Conservation (phyloP, 2,888 invertebrate species). For the Euplagia quadripunctaria region DNA sequence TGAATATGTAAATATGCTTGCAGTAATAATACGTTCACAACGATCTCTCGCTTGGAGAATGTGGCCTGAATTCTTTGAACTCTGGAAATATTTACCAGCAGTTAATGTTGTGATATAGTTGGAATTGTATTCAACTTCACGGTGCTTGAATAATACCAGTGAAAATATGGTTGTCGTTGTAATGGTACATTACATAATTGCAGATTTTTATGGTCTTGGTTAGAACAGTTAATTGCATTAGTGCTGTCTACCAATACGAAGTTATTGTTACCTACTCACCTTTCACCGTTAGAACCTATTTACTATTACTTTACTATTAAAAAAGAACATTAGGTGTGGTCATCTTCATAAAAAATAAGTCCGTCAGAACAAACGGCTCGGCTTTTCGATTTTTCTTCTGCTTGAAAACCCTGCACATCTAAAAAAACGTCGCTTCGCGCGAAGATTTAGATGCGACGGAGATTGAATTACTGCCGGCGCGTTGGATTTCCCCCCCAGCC, state of each 20-base stretch:
- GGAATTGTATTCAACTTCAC: background rate
- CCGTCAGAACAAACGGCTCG: background rate
- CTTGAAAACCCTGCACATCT: background rate
- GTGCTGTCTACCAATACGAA: background rate
- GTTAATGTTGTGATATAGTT: background rate
- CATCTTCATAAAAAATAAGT: no score
- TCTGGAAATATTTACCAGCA: background rate
- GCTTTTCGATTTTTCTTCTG: background rate
- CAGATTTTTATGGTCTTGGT: background rate
- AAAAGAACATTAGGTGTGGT: no score
- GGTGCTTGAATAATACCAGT: background rate
- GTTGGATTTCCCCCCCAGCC: no score
- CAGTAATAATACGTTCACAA: background rate
- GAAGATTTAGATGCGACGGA: background rate
- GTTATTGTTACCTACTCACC: background rate
- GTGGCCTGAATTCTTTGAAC: conserved; percentile 1
- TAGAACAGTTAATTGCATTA: background rate
- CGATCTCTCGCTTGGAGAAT: background rate
- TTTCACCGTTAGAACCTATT: background rate
- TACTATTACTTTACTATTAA: no score
- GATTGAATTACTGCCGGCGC: no score
- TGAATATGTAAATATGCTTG: background rate
- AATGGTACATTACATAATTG: background rate
- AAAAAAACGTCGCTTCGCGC: background rate
- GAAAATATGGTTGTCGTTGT: background rate